Evolutionary conservation across 2,113 vertebrate genomes (phyloP), one percentile per base, ranked within the genome.

Genomic region (Ciconia maguari): DNA sequence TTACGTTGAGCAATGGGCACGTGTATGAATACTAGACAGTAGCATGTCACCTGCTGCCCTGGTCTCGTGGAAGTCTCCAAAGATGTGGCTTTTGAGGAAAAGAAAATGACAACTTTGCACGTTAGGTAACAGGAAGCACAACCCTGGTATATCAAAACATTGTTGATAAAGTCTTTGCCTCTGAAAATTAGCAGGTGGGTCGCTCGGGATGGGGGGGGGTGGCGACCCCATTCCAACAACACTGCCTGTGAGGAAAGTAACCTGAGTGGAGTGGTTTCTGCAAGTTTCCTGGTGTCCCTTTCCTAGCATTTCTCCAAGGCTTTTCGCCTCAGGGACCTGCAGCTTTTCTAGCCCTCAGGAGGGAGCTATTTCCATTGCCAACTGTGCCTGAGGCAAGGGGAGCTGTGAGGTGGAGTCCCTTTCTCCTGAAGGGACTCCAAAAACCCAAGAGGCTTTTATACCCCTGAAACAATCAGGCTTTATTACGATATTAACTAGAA

Each of bases 181-280:
- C 52, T 83, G 49, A 81, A 64, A 49, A 48, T 70, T 16, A 65
- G 46, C 7, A 32, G 34, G 17, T 52, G 29, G 5, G 16, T 1
- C 4, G 52, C n/a, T 76, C 1, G 0, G 0, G 0, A 46, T 22
- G 13, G 6, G 1, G 6, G 22, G 6, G 22, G 6, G 72, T 79
- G 51, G 11, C n/a, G 68, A 29, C 25, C 25, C 1, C 0, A 7
- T 55, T 46, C 51, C 66, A 54, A 1, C 30, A 19, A 7, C 27
- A 5, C 16, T 60, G 44, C 55, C 60, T 65, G 2, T 11, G 41
- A 68, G 66, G 19, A 26, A 30, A 16, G 32, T 7, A 21, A 10
- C 1, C 0, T 2, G 4, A 78, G 25, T 11, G n/a, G 34, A 38
- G 16, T 17, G 34, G 10, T 60, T 57, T 60, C 70, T 90, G 18